These are phyloP conservation scores for Brachystomella parvula DNA, from an alignment of 1,140 invertebrate genomes.

Conservation along the genomic window DNA sequence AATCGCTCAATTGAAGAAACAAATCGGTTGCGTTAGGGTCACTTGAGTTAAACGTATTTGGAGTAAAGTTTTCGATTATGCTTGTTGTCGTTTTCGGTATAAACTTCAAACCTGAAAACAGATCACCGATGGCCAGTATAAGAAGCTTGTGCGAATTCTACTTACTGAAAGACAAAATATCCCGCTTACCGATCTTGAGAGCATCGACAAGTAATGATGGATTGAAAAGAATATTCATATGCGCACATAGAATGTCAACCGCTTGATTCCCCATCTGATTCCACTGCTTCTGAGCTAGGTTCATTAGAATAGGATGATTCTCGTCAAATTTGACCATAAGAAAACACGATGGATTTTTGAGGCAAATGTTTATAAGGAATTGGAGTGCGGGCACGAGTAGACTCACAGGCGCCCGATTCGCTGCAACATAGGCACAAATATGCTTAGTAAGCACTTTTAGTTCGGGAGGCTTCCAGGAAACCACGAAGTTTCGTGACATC, in stretches of 20 bases:
- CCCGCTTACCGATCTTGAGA: not conserved
- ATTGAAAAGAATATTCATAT: not conserved
- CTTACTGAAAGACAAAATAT: not conserved
- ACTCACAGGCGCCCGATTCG: not conserved
- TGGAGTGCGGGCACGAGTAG: not conserved
- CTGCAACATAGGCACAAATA: not conserved
- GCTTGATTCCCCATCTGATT: not conserved
- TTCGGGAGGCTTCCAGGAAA: conserved; percentile 8
- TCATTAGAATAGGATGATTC: conserved; percentile 2
- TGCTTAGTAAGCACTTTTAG: not conserved
- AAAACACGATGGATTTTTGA: not conserved
- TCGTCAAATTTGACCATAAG: not conserved
- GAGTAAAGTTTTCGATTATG: not conserved
- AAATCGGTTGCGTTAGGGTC: not conserved
- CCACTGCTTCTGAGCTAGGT: not conserved
- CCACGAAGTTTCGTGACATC: not conserved
- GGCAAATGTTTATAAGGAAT: conserved; percentile 14
- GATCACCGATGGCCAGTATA: no score
- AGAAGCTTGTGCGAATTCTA: no score
- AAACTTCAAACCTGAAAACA: not conserved
- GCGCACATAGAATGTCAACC: not conserved
- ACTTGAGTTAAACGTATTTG: no score
- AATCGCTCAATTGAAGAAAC: not conserved
- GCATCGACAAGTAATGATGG: not conserved
- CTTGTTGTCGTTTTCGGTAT: not conserved